These are phyloP conservation scores for Lates calcarifer DNA, from an alignment of 2,113 vertebrate genomes.

Conservation along the genomic window DNA sequence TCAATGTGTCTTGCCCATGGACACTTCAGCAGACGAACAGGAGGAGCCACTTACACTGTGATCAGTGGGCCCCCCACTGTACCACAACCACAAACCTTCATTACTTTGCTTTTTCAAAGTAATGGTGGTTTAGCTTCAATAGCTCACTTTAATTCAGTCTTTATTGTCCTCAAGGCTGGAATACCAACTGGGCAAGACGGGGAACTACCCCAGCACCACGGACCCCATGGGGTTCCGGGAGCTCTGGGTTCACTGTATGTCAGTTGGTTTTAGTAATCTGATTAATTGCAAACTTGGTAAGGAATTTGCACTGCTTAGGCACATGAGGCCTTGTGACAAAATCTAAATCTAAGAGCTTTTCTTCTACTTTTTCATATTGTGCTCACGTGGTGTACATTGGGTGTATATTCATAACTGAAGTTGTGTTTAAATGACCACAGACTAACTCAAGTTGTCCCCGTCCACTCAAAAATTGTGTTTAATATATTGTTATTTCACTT, in stretches of 20 bases:
- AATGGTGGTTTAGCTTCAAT: slow-evolving; percentile 17
- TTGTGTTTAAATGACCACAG: slow-evolving; percentile 4
- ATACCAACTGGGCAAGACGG: no score
- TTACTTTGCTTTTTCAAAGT: no score
- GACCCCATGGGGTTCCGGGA: neutral
- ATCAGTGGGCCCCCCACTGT: no score
- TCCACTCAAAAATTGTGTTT: neutral
- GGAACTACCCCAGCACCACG: neutral
- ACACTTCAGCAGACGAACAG: no score
- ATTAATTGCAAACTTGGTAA: neutral
- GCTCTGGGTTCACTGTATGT: neutral
- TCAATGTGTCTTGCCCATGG: no score
- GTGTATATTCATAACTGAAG: neutral
- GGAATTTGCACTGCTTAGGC: neutral
- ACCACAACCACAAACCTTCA: no score
- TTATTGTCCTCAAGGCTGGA: slow-evolving; percentile 6
- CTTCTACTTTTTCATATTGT: neutral
- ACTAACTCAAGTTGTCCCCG: neutral
- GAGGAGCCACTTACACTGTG: no score
- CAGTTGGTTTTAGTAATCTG: neutral
- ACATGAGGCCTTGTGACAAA: neutral
- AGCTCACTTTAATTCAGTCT: slow-evolving; percentile 12
- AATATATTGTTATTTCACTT: no score
- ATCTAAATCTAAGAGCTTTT: neutral
- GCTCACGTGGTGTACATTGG: neutral